phyloP scores from a whole-genome alignment of 1,140 invertebrate genomes.

The Apis dorsata region DNA sequence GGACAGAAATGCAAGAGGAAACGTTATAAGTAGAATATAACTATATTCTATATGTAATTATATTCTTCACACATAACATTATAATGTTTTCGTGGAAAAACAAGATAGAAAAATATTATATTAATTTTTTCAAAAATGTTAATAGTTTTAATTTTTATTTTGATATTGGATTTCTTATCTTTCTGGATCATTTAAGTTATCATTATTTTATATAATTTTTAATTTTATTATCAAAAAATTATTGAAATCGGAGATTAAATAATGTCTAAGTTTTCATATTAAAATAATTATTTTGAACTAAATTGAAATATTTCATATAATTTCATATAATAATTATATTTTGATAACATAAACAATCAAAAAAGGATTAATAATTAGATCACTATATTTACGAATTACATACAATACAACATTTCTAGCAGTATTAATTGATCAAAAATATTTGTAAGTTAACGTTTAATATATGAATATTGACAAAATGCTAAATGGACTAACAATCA shows the following conservation, averaged over 20 bases:
- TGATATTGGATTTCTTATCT: too few relatives aligned
- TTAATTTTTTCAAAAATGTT: background rate
- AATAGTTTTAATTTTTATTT: background rate
- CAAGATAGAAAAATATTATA: background rate
- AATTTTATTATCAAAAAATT: too few relatives aligned
- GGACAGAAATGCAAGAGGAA: slow-evolving; percentile 13
- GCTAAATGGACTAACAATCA: slow-evolving; percentile 27
- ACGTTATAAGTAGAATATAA: background rate
- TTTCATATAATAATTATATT: slow-evolving; percentile 27
- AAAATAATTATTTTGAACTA: too few relatives aligned
- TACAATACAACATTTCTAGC: background rate
- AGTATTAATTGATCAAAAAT: slow-evolving; percentile 40
- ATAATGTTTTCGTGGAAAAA: background rate
- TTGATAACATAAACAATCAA: slow-evolving; percentile 21
- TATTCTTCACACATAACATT: background rate
- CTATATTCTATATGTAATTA: too few relatives aligned
- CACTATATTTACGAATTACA: slow-evolving; percentile 27
- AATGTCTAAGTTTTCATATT: too few relatives aligned
- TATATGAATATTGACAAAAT: slow-evolving; percentile 28
- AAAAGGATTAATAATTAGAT: slow-evolving; percentile 53
- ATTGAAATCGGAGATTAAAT: too few relatives aligned
- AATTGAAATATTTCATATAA: background rate
- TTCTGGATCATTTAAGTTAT: too few relatives aligned
- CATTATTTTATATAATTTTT: too few relatives aligned
- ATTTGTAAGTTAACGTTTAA: slow-evolving; percentile 5